Conservation (phyloP, 2,797 vertebrate species). For the Pangasius sanitwongsei region DNA sequence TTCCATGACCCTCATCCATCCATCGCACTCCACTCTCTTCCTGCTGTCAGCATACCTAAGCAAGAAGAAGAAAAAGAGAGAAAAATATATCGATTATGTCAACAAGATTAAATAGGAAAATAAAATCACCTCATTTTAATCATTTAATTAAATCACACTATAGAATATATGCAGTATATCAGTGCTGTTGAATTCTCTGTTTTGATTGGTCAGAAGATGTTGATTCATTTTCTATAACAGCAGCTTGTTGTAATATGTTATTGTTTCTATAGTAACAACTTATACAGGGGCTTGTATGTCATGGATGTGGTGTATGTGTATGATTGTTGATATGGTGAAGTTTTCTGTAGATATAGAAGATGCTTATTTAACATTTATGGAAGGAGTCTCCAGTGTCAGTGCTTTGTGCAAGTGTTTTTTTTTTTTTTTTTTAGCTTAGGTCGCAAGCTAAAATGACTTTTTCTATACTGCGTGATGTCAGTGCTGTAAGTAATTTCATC, state of each 20-base stretch:
- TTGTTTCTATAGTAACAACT: not conserved
- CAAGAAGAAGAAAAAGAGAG: not conserved
- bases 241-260: not conserved
- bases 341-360: not conserved
- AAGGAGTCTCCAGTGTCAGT: not conserved
- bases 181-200: not conserved
- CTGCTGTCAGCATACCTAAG: conserved; percentile 48
- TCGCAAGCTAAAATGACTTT: not conserved
- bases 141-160: not conserved
- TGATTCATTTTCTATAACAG: not conserved
- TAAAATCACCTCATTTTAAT: not conserved
- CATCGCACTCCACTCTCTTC: conserved; percentile 36
- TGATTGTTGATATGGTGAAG: not conserved
- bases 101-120: not conserved
- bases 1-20: conserved; percentile 70
- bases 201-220: not conserved
- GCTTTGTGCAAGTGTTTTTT: not conserved
- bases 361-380: not conserved
- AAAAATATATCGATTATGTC: conserved; percentile 33
- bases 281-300: not conserved
- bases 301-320: not conserved
- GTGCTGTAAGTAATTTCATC: not conserved
- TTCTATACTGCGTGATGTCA: not conserved
- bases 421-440: not conserved
- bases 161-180: not conserved